phyloP scores from a whole-genome alignment of 92 coral and sea anemone species.

The Heliopora coerulea region DNA sequence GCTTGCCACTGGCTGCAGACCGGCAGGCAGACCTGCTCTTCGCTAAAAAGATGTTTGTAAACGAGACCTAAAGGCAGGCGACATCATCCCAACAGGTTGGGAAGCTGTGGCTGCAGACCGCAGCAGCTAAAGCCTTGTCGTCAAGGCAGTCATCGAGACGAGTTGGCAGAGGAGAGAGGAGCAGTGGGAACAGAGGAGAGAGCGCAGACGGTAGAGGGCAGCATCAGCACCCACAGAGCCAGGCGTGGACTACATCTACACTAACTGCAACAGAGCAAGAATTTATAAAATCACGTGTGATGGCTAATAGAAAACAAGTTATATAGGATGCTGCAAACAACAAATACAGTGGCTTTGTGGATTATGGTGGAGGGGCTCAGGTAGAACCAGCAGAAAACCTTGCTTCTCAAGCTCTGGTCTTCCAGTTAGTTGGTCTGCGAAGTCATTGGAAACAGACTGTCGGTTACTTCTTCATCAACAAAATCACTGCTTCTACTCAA shows the following conservation, averaged over 20 bases:
- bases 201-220: no score
- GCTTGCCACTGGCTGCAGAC: constrained; percentile 31
- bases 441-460: constrained; percentile 14
- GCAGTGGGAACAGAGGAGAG: no score
- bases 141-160: no score
- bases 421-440: neutral
- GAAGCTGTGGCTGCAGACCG: neutral
- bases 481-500: neutral
- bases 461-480: constrained; percentile 4
- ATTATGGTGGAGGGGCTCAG: neutral
- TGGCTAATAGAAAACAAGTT: constrained; percentile 16
- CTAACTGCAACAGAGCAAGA: no score
- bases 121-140: neutral
- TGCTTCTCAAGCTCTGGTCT: constrained; percentile 26
- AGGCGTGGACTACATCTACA: no score
- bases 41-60: constrained; percentile 41
- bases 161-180: no score
- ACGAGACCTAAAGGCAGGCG: constrained; percentile 20
- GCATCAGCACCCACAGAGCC: no score
- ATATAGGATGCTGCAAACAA: neutral
- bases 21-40: constrained; percentile 26
- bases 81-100: neutral
- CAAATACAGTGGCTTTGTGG: constrained; percentile 12
- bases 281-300: no score
- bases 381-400: neutral